Percentiles rank a stretch among this genome's conserved stretches.
phyloP scores from a whole-genome alignment of 2,113 vertebrate species.

The Pelusios castaneus region DNA sequence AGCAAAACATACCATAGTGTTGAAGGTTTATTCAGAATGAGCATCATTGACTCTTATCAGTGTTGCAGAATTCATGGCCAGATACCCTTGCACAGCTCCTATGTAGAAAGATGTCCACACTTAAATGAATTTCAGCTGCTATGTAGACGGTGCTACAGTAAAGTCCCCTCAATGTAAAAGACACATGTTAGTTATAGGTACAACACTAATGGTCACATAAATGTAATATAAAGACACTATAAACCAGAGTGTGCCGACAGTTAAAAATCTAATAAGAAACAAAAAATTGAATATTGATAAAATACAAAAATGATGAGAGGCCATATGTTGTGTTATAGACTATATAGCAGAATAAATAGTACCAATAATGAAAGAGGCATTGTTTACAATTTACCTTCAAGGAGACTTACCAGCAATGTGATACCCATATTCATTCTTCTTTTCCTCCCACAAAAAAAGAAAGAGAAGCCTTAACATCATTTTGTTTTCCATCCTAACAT shows the following conservation, averaged over 20 bases:
- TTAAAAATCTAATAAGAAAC: background rate
- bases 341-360: background rate
- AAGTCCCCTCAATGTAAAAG: background rate
- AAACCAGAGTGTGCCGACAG: background rate
- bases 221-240: background rate
- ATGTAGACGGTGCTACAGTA: background rate
- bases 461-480: background rate
- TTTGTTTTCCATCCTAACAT: background rate
- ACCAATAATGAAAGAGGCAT: background rate
- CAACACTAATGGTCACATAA: background rate
- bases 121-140: background rate
- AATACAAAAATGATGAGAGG: background rate
- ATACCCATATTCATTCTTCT: background rate
- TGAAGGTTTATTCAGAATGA: background rate
- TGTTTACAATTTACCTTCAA: background rate
- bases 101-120: too few relatives aligned
- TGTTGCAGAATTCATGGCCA: background rate
- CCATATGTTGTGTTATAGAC: background rate
- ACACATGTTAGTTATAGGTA: background rate
- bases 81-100: too few relatives aligned
- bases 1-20: background rate
- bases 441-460: background rate
- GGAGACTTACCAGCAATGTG: background rate
- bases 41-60: background rate
- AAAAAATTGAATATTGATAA: background rate